Conservation (phyloP, 37 sponge, comb jelly and placozoan species). For the Hormiphora californensis region DNA sequence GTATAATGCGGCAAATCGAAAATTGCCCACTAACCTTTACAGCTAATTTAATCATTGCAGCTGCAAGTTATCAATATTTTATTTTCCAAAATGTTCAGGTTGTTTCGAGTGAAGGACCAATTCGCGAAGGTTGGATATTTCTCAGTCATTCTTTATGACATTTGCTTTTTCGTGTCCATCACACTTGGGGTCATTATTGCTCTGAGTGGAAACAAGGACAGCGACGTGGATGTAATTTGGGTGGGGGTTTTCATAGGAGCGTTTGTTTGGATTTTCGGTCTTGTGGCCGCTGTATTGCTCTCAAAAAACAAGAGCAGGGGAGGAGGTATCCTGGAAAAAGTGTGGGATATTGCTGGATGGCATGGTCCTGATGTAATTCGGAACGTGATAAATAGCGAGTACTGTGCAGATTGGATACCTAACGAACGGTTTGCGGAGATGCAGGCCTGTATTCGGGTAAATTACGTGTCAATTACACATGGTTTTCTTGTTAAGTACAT, state of each 20-base stretch:
- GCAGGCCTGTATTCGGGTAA: background rate
- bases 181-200: background rate
- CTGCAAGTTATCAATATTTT: too few relatives aligned
- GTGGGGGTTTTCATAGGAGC: background rate
- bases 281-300: background rate
- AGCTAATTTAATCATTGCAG: too few relatives aligned
- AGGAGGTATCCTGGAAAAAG: background rate
- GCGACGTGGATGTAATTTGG: conserved; percentile 5
- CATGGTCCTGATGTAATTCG: background rate
- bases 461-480: background rate
- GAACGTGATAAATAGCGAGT: background rate
- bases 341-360: background rate
- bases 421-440: background rate
- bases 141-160: background rate
- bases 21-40: too few relatives aligned
- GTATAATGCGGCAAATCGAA: too few relatives aligned
- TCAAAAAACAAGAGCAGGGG: background rate
- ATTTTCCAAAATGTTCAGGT: too few relatives aligned
- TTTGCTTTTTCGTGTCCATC: conserved; percentile 1
- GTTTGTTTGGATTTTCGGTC: conserved; percentile 6
- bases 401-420: background rate
- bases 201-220: conserved; percentile 1
- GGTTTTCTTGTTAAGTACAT: conserved; percentile 1
- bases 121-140: background rate
- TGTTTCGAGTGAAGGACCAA: background rate